Evolutionary conservation across 1,140 invertebrate species (phyloP).

Genomic region (Drosophila gunungcola): DNA sequence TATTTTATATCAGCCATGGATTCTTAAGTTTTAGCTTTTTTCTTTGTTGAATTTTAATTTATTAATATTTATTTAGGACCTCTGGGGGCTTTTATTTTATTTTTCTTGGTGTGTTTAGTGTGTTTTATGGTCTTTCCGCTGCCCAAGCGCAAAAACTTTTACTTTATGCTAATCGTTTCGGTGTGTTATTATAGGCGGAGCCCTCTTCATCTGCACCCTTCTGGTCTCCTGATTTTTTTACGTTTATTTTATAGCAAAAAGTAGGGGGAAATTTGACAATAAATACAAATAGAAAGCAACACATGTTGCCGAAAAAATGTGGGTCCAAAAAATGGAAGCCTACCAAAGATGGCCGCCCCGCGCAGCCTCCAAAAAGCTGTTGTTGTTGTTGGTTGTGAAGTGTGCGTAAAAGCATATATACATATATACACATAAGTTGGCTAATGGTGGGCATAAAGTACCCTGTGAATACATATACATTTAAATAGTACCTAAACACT

Average conservation of each 20-base stretch:
- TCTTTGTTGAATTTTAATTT: neutral
- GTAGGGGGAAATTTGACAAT: slow-evolving; percentile 31
- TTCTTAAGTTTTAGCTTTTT: too few relatives aligned
- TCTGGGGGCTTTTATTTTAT: too few relatives aligned
- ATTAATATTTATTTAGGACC: too few relatives aligned
- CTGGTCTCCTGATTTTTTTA: slow-evolving; percentile 50
- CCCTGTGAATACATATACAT: slow-evolving; percentile 64
- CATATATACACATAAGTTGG: slow-evolving; percentile 41
- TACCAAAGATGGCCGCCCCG: slow-evolving; percentile 32
- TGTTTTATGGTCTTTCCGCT: slow-evolving; percentile 72
- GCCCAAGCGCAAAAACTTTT: slow-evolving; percentile 74
- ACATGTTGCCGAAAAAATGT: slow-evolving; percentile 37
- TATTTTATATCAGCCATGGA: too few relatives aligned
- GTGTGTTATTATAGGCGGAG: slow-evolving; percentile 52
- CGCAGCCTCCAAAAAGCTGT: slow-evolving; percentile 46
- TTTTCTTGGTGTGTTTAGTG: slow-evolving; percentile 1
- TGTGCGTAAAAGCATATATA: slow-evolving; percentile 61
- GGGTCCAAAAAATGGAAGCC: slow-evolving; percentile 31
- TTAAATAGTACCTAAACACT: slow-evolving; percentile 12
- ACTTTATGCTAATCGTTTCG: slow-evolving; percentile 67
- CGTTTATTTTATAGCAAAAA: slow-evolving; percentile 50
- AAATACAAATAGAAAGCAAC: slow-evolving; percentile 18
- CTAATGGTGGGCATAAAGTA: slow-evolving; percentile 58
- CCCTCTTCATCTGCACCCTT: slow-evolving; percentile 32
- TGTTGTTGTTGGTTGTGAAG: neutral